Evolutionary conservation across 2,113 vertebrate species (phyloP).

Genomic region (Lycaon pictus): DNA sequence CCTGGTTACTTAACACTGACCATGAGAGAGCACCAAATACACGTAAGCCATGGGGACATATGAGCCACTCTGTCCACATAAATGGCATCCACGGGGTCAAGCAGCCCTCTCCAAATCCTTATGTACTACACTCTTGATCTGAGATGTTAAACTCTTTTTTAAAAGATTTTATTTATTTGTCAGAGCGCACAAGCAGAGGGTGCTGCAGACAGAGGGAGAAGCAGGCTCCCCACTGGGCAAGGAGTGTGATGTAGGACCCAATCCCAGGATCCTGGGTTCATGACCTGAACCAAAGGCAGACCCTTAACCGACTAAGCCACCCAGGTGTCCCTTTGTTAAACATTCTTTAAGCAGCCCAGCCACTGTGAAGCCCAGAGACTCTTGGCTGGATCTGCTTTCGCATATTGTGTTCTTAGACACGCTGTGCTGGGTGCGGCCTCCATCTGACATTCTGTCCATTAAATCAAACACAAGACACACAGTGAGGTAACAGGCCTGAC

Average conservation of each 20-base stretch:
- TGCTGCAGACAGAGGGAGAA: too few species aligned
- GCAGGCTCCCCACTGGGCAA: too few species aligned
- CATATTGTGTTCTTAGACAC: neutral
- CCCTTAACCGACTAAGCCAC: too few species aligned
- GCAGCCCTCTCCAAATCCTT: neutral
- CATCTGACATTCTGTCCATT: neutral
- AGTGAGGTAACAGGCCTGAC: neutral
- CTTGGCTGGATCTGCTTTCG: neutral
- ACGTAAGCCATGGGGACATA: neutral
- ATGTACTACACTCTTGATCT: neutral
- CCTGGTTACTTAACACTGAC: neutral
- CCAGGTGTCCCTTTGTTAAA: too few species aligned
- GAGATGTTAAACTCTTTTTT: neutral
- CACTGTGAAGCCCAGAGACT: neutral
- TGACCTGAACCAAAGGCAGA: too few species aligned
- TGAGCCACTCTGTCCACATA: neutral
- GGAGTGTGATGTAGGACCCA: too few species aligned
- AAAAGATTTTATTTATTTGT: too few species aligned
- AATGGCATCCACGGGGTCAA: neutral
- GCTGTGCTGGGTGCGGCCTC: accelerated
- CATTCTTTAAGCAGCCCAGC: neutral
- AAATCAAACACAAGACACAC: neutral
- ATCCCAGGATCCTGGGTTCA: too few species aligned
- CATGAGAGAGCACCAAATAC: neutral
- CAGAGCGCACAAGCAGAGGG: too few species aligned